A percentile compares a stretch with the other conserved stretches of the same genome.
Evolutionary conservation across 2,888 invertebrate genomes (phyloP).

Genomic region (Agrochola lychnidis): DNA sequence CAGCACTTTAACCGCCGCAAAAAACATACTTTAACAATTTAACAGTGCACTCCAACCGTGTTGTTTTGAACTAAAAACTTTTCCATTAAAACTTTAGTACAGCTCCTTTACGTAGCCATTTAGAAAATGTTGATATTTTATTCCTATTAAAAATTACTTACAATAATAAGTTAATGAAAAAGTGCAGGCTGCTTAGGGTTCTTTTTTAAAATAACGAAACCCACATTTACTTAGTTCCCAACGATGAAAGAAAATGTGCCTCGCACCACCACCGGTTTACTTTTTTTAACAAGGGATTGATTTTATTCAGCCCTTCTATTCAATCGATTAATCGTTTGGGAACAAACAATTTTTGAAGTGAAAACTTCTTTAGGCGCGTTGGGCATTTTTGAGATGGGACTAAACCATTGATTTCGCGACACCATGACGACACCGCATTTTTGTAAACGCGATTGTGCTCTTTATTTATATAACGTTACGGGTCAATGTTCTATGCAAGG

Average conservation of each 20-base stretch:
- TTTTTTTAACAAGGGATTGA: neutral
- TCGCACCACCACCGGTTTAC: neutral
- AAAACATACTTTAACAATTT: conserved; percentile 75
- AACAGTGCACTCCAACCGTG: conserved; percentile 77
- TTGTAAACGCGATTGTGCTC: too few relatives aligned
- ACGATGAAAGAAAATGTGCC: neutral
- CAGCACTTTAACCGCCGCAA: conserved; percentile 40
- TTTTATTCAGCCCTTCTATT: neutral
- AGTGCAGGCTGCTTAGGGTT: conserved; percentile 5
- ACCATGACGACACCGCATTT: too few relatives aligned
- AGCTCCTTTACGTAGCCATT: conserved; percentile 61
- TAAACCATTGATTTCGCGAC: too few relatives aligned
- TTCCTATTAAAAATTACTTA: conserved; percentile 50
- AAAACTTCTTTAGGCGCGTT: too few relatives aligned
- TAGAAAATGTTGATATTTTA: conserved; percentile 57
- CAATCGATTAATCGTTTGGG: neutral
- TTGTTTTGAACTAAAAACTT: conserved; percentile 82
- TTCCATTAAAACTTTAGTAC: conserved; percentile 81
- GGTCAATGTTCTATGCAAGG: too few relatives aligned
- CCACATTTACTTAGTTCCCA: neutral
- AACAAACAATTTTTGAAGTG: neutral
- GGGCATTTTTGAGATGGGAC: too few relatives aligned
- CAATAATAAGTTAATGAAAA: conserved; percentile 34
- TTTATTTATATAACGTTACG: too few relatives aligned
- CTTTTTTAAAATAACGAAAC: conserved; percentile 4